Conservation (phyloP, 2,113 vertebrate genomes). For the Etheostoma spectabile region DNA sequence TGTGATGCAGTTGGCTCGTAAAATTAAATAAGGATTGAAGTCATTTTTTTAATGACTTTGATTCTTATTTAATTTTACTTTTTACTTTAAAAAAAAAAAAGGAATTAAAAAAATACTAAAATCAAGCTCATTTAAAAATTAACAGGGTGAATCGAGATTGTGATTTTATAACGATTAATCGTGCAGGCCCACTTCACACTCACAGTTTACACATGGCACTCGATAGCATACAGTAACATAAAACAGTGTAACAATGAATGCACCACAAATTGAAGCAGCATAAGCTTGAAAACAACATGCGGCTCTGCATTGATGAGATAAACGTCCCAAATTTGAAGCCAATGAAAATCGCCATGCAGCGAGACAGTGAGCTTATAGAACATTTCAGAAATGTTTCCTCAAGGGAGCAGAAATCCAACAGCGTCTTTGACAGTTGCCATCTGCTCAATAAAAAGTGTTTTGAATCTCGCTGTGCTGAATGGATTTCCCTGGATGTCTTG, state of each 20-base stretch:
- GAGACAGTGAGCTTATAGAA: slow-evolving; percentile 1
- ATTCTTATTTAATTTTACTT: too few relatives aligned
- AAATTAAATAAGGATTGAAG: too few relatives aligned
- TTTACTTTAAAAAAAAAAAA: too few relatives aligned
- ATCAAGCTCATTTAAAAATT: too few relatives aligned
- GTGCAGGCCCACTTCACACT: too few relatives aligned
- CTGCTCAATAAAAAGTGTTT: slow-evolving; percentile 53
- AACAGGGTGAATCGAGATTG: too few relatives aligned
- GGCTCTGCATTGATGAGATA: slow-evolving; percentile 14
- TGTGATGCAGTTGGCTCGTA: too few relatives aligned
- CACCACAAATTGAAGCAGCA: neutral
- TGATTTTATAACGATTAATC: too few relatives aligned
- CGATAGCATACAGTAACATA: neutral
- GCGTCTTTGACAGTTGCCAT: slow-evolving; percentile 29
- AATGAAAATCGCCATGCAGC: neutral
- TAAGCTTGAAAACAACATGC: neutral
- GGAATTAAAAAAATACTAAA: too few relatives aligned
- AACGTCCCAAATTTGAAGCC: slow-evolving; percentile 16
- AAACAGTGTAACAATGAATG: neutral
- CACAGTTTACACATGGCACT: neutral
- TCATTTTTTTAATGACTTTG: too few relatives aligned
- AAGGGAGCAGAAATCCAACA: slow-evolving; percentile 54
- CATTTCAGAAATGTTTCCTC: slow-evolving; percentile 28
- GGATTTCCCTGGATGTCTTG: slow-evolving; percentile 2
- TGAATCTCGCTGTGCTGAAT: slow-evolving; percentile 20